Conservation (phyloP, 2,888 invertebrate genomes). For the Idaea straminata region DNA sequence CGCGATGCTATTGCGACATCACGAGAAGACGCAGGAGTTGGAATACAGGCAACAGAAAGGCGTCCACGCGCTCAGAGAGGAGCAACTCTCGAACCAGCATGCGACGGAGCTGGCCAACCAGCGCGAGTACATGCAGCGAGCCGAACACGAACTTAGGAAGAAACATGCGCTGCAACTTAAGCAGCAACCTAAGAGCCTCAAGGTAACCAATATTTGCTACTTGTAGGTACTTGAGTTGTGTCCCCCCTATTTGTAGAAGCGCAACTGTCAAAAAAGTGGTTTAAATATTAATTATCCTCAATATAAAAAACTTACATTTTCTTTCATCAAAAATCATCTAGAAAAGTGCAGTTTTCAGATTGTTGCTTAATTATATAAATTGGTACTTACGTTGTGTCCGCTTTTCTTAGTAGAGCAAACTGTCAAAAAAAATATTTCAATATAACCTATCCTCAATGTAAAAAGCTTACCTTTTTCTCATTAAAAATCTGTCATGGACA, state of each 20-base stretch:
- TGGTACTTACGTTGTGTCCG: no score
- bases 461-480: no score
- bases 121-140: conserved; percentile 96
- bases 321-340: no score
- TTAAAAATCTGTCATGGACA: no score
- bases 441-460: no score
- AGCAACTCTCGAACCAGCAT: conserved; percentile 90
- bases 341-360: not conserved
- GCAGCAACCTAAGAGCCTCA: conserved; percentile 99
- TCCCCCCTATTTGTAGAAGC: not conserved
- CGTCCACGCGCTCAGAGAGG: conserved; percentile 89
- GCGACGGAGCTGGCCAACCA: conserved; percentile 96
- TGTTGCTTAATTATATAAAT: no score
- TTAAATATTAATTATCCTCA: no score
- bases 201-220: conserved; percentile 79
- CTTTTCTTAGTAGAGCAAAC: no score
- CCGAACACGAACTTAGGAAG: conserved; percentile 96
- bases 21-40: conserved; percentile 97
- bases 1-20: conserved; percentile 95
- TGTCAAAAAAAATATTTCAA: no score
- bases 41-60: conserved; percentile 97
- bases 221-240: not conserved
- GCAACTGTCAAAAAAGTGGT: not conserved
- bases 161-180: conserved; percentile 98
- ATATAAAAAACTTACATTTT: no score